Percentiles rank a stretch among this genome's conserved stretches.
These are phyloP conservation scores for Leucophora obtusa DNA, from an alignment of 2,888 invertebrate genomes.

Conservation along the genomic window DNA sequence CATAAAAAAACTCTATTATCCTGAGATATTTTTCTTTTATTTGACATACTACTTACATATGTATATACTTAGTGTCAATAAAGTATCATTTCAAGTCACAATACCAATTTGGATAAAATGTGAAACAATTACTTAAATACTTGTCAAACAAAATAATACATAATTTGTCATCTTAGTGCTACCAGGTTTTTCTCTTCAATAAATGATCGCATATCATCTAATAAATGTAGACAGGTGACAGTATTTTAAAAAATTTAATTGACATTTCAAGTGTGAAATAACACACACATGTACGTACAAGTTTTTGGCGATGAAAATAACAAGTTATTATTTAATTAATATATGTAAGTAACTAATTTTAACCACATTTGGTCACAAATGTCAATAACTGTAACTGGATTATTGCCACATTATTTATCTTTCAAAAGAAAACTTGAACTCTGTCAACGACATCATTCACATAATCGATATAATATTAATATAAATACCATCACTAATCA, in stretches of 20 bases:
- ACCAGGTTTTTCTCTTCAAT: too few species aligned
- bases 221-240: constrained; percentile 22
- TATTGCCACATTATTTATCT: too few species aligned
- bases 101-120: neutral
- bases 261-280: constrained; percentile 23
- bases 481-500: too few species aligned
- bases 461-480: too few species aligned
- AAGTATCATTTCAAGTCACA: too few species aligned
- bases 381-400: neutral
- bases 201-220: neutral
- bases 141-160: neutral
- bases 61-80: too few species aligned
- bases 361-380: neutral
- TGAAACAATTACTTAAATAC: constrained; percentile 5
- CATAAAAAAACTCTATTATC: too few species aligned
- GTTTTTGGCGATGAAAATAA: constrained; percentile 1
- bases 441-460: too few species aligned
- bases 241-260: constrained; percentile 42
- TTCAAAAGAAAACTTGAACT: too few species aligned
- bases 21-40: too few species aligned
- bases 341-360: neutral
- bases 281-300: neutral
- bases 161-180: neutral
- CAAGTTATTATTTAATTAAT: neutral
- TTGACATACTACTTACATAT: too few species aligned